Evolutionary conservation across 1,140 invertebrate genomes (phyloP).

Genomic region (Lasioglossum albipes): DNA sequence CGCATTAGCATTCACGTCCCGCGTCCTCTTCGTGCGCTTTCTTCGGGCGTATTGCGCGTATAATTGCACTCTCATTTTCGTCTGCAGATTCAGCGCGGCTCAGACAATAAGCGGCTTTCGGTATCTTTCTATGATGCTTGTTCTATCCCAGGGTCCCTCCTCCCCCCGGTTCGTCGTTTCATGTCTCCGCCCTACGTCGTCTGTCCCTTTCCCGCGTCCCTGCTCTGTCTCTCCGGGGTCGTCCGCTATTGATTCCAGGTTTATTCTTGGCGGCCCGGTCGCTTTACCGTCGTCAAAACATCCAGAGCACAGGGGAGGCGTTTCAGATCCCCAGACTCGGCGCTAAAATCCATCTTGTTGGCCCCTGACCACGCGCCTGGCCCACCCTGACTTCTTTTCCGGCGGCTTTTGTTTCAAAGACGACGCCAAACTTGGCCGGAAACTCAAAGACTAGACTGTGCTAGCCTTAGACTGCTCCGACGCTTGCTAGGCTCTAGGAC

Average conservation of each 20-base stretch:
- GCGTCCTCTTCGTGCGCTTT: background rate
- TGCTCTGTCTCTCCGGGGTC: constrained; percentile 44
- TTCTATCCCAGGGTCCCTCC: background rate
- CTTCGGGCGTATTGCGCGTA: constrained; percentile 26
- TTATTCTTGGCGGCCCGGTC: constrained; percentile 69
- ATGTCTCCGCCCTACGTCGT: constrained; percentile 19
- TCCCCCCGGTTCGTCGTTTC: background rate
- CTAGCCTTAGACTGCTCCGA: too few species aligned
- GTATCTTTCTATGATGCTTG: constrained; percentile 36
- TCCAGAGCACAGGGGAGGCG: constrained; percentile 37
- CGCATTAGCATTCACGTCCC: background rate
- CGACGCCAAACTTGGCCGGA: too few species aligned
- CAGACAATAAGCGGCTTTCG: constrained; percentile 46
- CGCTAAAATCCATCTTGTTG: background rate
- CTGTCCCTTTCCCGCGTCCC: constrained; percentile 11
- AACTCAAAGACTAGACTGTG: background rate
- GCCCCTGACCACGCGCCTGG: too few species aligned
- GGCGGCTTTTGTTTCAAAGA: too few species aligned
- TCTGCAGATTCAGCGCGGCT: constrained; percentile 28
- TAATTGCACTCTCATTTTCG: constrained; percentile 36
- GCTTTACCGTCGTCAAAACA: constrained; percentile 69
- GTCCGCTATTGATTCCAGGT: constrained; percentile 71
- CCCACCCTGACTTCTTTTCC: too few species aligned
- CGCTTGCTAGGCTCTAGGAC: too few species aligned
- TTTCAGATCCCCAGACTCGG: constrained; percentile 16